These are phyloP conservation scores for Orchestes rusci DNA, from an alignment of 2,888 invertebrate genomes.

Conservation along the genomic window DNA sequence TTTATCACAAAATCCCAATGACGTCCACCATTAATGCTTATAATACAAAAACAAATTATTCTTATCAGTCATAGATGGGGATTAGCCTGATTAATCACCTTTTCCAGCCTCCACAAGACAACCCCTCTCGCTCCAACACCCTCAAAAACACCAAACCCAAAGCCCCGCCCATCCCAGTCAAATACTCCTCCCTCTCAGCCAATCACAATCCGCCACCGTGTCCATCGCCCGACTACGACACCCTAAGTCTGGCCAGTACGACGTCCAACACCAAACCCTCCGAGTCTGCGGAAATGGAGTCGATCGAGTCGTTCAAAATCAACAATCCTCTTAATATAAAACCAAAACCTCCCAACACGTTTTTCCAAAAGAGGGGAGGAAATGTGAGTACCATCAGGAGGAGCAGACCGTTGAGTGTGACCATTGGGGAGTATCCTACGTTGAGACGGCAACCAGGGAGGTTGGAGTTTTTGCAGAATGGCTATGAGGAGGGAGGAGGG, in stretches of 20 bases:
- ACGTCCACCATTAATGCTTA: no score
- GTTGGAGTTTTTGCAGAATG: conserved; percentile 54
- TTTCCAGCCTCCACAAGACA: conserved; percentile 28
- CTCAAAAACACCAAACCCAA: conserved; percentile 32
- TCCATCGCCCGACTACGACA: conserved; percentile 52
- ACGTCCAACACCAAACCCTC: conserved; percentile 13
- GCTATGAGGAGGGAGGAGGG: conserved; percentile 11
- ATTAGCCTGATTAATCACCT: background rate
- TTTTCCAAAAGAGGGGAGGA: conserved; percentile 47
- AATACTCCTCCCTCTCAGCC: conserved; percentile 35
- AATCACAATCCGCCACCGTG: conserved; percentile 43
- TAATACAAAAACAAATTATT: no score
- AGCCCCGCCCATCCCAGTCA: conserved; percentile 42
- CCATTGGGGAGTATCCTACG: conserved; percentile 61
- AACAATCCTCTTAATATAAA: conserved; percentile 55
- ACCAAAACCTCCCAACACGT: conserved; percentile 62
- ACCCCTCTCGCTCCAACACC: conserved; percentile 25
- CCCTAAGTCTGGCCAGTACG: conserved; percentile 40
- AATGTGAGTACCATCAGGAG: conserved; percentile 34
- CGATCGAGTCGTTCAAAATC: conserved; percentile 66
- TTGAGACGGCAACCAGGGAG: conserved; percentile 59
- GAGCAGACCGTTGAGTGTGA: conserved; percentile 57
- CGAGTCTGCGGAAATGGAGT: conserved; percentile 65
- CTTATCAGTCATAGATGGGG: no score
- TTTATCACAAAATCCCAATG: no score